phyloP scores from a whole-genome alignment of 2,888 invertebrate species.

The Callyntrura guangdongensis region DNA sequence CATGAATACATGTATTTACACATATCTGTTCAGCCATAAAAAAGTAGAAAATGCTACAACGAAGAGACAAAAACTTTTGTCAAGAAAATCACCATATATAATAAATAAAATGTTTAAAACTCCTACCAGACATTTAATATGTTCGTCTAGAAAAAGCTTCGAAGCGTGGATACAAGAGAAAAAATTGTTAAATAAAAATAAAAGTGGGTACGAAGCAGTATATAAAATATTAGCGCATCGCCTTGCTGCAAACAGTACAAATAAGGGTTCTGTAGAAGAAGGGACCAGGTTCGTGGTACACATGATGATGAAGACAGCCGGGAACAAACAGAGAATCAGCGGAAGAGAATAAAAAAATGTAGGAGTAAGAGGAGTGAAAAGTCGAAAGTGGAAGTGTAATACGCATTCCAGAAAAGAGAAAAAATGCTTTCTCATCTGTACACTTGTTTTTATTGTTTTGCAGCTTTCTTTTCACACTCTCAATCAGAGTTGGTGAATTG shows the following conservation, averaged over 20 bases:
- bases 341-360: neutral
- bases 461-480: neutral
- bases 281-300: neutral
- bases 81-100: too few relatives aligned
- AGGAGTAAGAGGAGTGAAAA: neutral
- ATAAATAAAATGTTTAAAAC: too few relatives aligned
- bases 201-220: too few relatives aligned
- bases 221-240: too few relatives aligned
- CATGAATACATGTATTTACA: too few relatives aligned
- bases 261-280: neutral
- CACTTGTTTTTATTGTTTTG: neutral
- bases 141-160: too few relatives aligned
- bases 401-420: neutral
- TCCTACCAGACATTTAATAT: too few relatives aligned
- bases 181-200: too few relatives aligned
- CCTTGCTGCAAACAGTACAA: neutral
- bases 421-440: neutral
- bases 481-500: neutral
- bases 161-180: too few relatives aligned
- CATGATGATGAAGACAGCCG: neutral
- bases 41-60: too few relatives aligned
- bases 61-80: too few relatives aligned
- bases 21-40: too few relatives aligned
- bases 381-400: slow-evolving; percentile 15
- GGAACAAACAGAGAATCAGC: neutral